Conservation (phyloP, 2,113 vertebrate species). For the Prionailurus bengalensis region DNA sequence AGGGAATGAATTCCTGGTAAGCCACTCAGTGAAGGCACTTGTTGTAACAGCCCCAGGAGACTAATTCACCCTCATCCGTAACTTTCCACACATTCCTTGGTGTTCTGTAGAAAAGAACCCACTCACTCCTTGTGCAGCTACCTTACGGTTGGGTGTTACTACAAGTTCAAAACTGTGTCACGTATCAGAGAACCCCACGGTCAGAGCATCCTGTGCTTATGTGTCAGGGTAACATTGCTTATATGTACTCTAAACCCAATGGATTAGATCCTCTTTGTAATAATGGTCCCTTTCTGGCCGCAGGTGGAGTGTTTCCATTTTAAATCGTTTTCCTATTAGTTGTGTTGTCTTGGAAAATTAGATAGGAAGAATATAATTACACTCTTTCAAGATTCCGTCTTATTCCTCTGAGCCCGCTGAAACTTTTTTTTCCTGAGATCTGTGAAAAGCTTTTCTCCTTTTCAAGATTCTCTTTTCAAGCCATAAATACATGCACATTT, state of each 20-base stretch:
- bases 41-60: background rate
- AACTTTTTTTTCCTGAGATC: background rate
- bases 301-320: background rate
- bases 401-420: background rate
- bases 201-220: background rate
- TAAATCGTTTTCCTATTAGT: background rate
- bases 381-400: background rate
- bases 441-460: background rate
- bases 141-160: background rate
- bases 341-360: background rate
- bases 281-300: background rate
- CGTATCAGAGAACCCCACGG: background rate
- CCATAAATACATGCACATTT: background rate
- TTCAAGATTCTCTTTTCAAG: background rate
- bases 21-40: background rate
- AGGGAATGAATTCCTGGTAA: background rate
- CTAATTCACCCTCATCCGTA: accelerated
- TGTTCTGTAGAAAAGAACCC: too few species aligned
- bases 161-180: background rate
- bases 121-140: accelerated
- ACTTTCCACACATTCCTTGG: background rate
- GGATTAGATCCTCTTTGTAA: background rate
- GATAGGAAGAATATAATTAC: background rate
- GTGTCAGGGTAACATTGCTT: background rate
- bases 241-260: too few species aligned